Conservation (phyloP, 2,888 invertebrate genomes). For the Lasioglossum villosulum region DNA sequence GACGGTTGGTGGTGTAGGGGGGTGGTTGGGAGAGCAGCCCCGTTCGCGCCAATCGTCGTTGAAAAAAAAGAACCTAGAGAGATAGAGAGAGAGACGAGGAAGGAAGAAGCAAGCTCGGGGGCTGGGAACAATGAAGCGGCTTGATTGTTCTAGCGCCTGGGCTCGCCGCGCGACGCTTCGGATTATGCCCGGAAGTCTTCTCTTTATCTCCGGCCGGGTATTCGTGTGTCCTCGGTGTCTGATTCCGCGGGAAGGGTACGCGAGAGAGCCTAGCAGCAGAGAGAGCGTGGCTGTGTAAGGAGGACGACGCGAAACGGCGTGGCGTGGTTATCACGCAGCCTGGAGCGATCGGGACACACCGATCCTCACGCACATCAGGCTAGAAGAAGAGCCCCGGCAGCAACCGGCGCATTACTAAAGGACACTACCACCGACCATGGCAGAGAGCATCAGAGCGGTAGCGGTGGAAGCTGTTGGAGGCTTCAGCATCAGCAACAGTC, state of each 20-base stretch:
- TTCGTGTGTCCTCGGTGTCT: conserved; percentile 55
- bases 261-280: background rate
- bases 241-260: conserved; percentile 37
- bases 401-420: conserved; percentile 49
- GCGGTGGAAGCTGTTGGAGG: conserved; percentile 1
- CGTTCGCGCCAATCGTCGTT: conserved; percentile 74
- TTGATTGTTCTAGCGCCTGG: conserved; percentile 82
- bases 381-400: conserved; percentile 12
- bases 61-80: conserved; percentile 40
- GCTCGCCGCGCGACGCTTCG: conserved; percentile 75
- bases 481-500: conserved; percentile 52
- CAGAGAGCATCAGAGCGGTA: background rate
- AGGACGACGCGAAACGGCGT: conserved; percentile 40
- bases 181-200: conserved; percentile 84
- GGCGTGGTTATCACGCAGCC: conserved; percentile 64
- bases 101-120: conserved; percentile 70
- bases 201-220: conserved; percentile 75
- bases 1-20: background rate
- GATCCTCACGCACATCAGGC: conserved; percentile 51
- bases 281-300: conserved; percentile 38
- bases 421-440: conserved; percentile 44
- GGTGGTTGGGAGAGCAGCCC: conserved; percentile 4
- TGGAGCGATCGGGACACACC: conserved; percentile 56
- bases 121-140: conserved; percentile 78
- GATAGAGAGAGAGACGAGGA: conserved; percentile 46